A percentile compares a stretch with the other conserved stretches of the same genome.
Conservation (phyloP, 1,140 invertebrate genomes). For the Bombus affinis region DNA sequence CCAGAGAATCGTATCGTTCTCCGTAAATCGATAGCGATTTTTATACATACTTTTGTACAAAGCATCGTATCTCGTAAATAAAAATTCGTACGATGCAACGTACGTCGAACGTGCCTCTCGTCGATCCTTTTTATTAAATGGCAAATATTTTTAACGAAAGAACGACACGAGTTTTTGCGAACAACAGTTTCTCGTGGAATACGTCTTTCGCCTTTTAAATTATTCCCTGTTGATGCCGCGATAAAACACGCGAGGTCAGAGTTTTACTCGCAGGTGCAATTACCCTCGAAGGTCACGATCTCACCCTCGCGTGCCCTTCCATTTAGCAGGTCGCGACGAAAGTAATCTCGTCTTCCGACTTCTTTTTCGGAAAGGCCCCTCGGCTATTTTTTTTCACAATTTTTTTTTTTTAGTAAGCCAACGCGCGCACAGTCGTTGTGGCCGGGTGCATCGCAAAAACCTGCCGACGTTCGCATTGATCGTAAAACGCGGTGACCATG, state of each 20-base stretch:
- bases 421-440: too few species aligned
- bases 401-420: not conserved
- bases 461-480: not conserved
- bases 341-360: not conserved
- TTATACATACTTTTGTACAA: fast-evolving
- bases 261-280: not conserved
- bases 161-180: not conserved
- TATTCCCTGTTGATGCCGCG: fast-evolving
- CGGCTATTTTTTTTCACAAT: fast-evolving
- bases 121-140: too few species aligned
- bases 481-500: not conserved
- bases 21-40: not conserved
- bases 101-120: too few species aligned
- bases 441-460: not conserved
- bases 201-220: too few species aligned
- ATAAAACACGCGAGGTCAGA: too few species aligned
- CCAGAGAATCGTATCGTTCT: not conserved
- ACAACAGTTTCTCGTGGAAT: not conserved
- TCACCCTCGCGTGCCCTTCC: too few species aligned
- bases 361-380: not conserved
- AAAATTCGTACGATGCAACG: too few species aligned
- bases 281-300: not conserved
- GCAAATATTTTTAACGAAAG: too few species aligned
- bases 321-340: too few species aligned
- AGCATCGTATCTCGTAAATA: too few species aligned